Percentiles rank a stretch among this genome's conserved stretches.
These are phyloP conservation scores for Lytechinus variegatus DNA, from an alignment of 35 echinoderm and acorn worm species.

Conservation along the genomic window DNA sequence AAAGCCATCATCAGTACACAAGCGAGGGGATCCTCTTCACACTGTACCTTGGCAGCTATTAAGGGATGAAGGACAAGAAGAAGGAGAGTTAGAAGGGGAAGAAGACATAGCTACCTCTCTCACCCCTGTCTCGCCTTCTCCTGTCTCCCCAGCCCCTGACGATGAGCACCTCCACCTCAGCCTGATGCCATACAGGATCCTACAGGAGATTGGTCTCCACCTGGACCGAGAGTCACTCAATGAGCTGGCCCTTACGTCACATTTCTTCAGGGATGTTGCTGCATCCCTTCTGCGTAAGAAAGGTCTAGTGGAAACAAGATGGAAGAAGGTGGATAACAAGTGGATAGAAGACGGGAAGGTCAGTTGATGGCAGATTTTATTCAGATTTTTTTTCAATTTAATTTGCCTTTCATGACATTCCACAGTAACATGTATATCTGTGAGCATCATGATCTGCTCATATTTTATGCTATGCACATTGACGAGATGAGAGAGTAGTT, in stretches of 20 bases:
- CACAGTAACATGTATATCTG: too few species aligned
- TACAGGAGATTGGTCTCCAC: conserved; percentile 28
- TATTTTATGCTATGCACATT: too few species aligned
- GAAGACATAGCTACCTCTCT: neutral
- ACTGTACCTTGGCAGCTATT: conserved; percentile 35
- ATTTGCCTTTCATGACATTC: too few species aligned
- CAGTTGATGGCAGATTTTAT: neutral
- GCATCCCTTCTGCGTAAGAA: conserved; percentile 33
- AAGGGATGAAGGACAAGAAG: neutral
- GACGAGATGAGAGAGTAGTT: too few species aligned
- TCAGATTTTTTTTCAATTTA: too few species aligned
- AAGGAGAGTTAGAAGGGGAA: neutral
- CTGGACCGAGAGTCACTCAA: conserved; percentile 33
- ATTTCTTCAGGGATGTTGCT: neutral
- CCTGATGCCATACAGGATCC: neutral
- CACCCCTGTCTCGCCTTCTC: neutral
- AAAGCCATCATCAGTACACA: neutral
- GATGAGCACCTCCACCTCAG: neutral
- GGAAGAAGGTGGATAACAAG: conserved; percentile 45
- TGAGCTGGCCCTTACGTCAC: conserved; percentile 31
- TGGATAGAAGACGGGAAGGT: conserved; percentile 36
- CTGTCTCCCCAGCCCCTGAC: neutral
- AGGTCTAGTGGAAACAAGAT: conserved; percentile 40
- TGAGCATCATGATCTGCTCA: too few species aligned
- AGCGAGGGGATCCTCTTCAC: neutral